phyloP scores from a whole-genome alignment of 2,888 invertebrate species.

The Nemapogon koenigi region DNA sequence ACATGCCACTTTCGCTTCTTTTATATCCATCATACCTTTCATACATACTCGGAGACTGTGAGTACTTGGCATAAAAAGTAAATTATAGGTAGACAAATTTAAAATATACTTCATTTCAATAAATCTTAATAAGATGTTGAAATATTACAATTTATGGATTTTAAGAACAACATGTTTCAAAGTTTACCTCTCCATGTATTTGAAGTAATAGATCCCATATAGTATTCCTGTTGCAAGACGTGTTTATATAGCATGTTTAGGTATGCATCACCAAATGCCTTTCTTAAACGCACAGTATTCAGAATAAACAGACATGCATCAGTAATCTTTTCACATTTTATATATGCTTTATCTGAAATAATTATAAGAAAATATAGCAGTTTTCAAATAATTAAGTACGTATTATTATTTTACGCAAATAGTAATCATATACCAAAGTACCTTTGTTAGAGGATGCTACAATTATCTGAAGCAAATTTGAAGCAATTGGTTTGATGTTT shows the following conservation, averaged over 20 bases:
- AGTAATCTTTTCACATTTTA: conserved; percentile 41
- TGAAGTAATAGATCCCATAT: conserved; percentile 52
- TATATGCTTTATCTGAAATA: conserved; percentile 29
- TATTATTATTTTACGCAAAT: not conserved
- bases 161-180: too few relatives aligned
- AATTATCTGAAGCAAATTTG: conserved; percentile 41
- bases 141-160: conserved; percentile 4
- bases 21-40: too few relatives aligned
- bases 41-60: too few relatives aligned
- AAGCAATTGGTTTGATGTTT: conserved; percentile 34
- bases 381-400: not conserved
- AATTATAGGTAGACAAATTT: too few relatives aligned
- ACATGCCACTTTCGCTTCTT: too few relatives aligned
- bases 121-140: conserved; percentile 8
- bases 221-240: conserved; percentile 56
- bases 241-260: conserved; percentile 59
- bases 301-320: conserved; percentile 41
- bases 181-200: conserved; percentile 64
- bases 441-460: conserved; percentile 53
- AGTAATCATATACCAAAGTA: conserved; percentile 19
- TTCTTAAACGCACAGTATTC: conserved; percentile 31
- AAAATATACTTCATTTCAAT: too few relatives aligned
- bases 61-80: too few relatives aligned
- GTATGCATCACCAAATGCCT: conserved; percentile 57
- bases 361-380: too few relatives aligned